phyloP scores from a whole-genome alignment of 2,888 invertebrate species.

The Diaprepes abbreviatus region DNA sequence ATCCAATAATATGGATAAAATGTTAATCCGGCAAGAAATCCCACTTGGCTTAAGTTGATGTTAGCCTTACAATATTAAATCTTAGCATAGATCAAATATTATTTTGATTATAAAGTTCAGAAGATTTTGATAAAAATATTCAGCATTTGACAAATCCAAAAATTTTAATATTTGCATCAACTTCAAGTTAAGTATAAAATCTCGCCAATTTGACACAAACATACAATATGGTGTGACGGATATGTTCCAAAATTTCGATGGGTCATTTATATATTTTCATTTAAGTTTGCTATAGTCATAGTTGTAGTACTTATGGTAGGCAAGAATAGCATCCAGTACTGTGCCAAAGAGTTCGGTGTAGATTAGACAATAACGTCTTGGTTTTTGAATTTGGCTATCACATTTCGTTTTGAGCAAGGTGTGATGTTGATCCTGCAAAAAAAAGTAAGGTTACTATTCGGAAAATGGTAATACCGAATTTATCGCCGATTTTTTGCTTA shows the following conservation, averaged over 20 bases:
- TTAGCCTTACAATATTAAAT: too few species aligned
- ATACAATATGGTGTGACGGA: conserved; percentile 21
- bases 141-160: too few species aligned
- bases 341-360: conserved; percentile 16
- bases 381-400: conserved; percentile 39
- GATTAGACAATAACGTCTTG: conserved; percentile 23
- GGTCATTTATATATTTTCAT: conserved; percentile 5
- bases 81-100: too few species aligned
- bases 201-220: neutral
- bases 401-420: conserved; percentile 45
- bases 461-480: too few species aligned
- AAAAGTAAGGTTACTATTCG: neutral
- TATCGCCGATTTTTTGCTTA: too few species aligned
- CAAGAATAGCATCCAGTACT: conserved; percentile 29
- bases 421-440: conserved; percentile 41
- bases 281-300: conserved; percentile 16
- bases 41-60: neutral
- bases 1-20: neutral
- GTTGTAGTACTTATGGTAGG: conserved; percentile 19
- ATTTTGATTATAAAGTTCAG: too few species aligned
- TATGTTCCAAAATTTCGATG: conserved; percentile 34
- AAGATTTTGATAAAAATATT: too few species aligned
- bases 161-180: neutral
- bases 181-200: neutral
- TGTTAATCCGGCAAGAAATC: neutral